Evolutionary conservation across 2,888 invertebrate species (phyloP).

Genomic region (Parthenolecanium corni): DNA sequence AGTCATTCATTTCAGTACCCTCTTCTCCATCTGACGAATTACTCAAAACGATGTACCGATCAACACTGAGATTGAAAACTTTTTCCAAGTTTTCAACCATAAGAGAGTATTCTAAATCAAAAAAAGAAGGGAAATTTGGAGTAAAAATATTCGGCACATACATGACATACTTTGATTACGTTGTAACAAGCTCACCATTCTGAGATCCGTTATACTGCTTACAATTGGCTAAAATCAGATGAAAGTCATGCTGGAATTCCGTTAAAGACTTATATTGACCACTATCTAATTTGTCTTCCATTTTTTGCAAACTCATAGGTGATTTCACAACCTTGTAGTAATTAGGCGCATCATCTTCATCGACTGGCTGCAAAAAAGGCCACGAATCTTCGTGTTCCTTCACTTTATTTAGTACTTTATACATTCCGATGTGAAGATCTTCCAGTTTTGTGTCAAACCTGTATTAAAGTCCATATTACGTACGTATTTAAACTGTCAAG

Average conservation of each 20-base stretch:
- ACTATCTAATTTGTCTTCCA: slow-evolving; percentile 74
- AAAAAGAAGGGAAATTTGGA: slow-evolving; percentile 17
- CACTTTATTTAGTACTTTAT: slow-evolving; percentile 77
- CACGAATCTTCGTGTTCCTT: slow-evolving; percentile 84
- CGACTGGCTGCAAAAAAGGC: slow-evolving; percentile 88
- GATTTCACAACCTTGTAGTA: slow-evolving; percentile 50
- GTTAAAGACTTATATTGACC: slow-evolving; percentile 66
- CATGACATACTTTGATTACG: background rate
- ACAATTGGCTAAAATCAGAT: slow-evolving; percentile 85
- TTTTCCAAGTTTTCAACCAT: slow-evolving; percentile 75
- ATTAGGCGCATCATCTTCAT: slow-evolving; percentile 53
- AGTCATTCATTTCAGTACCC: slow-evolving; percentile 13
- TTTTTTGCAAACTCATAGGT: slow-evolving; percentile 78
- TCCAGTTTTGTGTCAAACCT: slow-evolving; percentile 68
- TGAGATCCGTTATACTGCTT: slow-evolving; percentile 83
- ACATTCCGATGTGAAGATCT: slow-evolving; percentile 78
- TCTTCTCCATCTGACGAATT: slow-evolving; percentile 43
- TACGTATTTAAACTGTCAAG: too few relatives aligned
- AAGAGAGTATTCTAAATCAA: slow-evolving; percentile 62
- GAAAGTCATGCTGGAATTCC: slow-evolving; percentile 78
- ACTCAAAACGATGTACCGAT: slow-evolving; percentile 68
- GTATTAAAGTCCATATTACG: too few relatives aligned
- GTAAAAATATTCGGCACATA: slow-evolving; percentile 1
- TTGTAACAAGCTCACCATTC: slow-evolving; percentile 55
- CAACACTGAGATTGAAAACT: slow-evolving; percentile 68